Evolutionary conservation across 2,888 invertebrate species (phyloP), one percentile per base, ranked within the genome.

Genomic region (Metalampra italica): DNA sequence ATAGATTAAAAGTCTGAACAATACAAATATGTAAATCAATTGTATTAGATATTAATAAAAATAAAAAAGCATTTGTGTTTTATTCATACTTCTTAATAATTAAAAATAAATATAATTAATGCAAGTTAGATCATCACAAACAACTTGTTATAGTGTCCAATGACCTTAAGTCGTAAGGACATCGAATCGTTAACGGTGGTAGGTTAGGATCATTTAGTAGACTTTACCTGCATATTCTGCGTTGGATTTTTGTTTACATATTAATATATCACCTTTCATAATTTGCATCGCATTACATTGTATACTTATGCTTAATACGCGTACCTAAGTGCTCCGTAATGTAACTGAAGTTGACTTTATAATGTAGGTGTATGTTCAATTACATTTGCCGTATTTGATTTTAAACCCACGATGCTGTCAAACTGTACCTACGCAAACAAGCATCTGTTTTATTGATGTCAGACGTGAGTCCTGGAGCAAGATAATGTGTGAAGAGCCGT

Each of bases 61-160:
- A n/a, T n/a, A n/a, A n/a, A n/a, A n/a, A n/a, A n/a, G n/a, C n/a
- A n/a, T n/a, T n/a, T n/a, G n/a, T 22, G 22, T 5, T 22, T 22
- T 3, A 32, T 32, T 32, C 32, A 8, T 32, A 3, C 22, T 22
- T 5, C 22, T n/a, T n/a, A n/a, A n/a, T n/a, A n/a, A n/a, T n/a
- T 30, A 30, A 30, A 30, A 30, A 32, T 9, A 32, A 5, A 32
- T 4, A 8, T 76, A 81, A 82, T 82, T 68, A 76, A 81, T 79
- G 75, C 78, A 77, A 55, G 68, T 84, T 82, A 85, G 82, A 78
- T 84, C 85, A 84, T 83, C 82, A 52, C 53, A 58, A 61, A 67
- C 66, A 82, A 82, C 82, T 76, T 73, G 22, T 22, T 22, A n/a
- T 5, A 22, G 22, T 22, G 82, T 82, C 63, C 68, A 64, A 65